A percentile compares a stretch with the other conserved stretches of the same genome.
phyloP scores from a whole-genome alignment of 92 coral and sea anemone genomes.

The Porites lobata region DNA sequence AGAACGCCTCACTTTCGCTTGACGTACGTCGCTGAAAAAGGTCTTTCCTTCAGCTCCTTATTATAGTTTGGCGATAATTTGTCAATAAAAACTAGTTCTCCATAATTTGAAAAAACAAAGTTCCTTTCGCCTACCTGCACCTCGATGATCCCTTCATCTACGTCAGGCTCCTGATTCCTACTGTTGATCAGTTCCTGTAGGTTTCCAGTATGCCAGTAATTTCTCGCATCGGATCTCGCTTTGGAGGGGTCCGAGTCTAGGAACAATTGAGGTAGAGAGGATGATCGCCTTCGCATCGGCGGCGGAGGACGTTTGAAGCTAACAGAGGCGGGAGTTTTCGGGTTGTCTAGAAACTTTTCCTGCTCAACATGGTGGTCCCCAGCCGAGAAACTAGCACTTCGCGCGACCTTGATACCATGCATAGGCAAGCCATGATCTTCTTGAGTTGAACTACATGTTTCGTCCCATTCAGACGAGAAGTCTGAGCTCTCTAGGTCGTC shows the following conservation, averaged over 20 bases:
- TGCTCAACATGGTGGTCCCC: slow-evolving; percentile 24
- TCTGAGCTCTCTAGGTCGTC: slow-evolving; percentile 30
- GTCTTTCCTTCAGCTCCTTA: too few species aligned
- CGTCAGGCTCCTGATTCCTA: slow-evolving; percentile 80
- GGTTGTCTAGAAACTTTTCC: not conserved
- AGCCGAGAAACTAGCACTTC: slow-evolving; percentile 73
- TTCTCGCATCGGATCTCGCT: not conserved
- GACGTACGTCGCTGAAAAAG: too few species aligned
- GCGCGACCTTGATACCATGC: slow-evolving; percentile 39
- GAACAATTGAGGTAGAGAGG: slow-evolving; percentile 80
- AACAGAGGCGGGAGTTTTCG: not conserved
- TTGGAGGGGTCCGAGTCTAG: slow-evolving; percentile 2
- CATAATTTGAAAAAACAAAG: too few species aligned
- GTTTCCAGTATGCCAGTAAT: slow-evolving; percentile 59
- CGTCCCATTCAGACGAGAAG: slow-evolving; percentile 49
- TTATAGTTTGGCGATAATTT: too few species aligned
- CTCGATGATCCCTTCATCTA: slow-evolving; percentile 89
- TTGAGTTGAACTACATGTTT: slow-evolving; percentile 37
- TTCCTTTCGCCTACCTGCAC: slow-evolving; percentile 82
- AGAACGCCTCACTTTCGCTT: too few species aligned
- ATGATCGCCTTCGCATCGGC: slow-evolving; percentile 80
- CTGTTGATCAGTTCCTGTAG: slow-evolving; percentile 83
- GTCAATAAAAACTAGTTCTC: too few species aligned
- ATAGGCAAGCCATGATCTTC: not conserved
- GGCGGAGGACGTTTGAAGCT: slow-evolving; percentile 50